These are phyloP conservation scores for Novumbra hubbsi DNA, from an alignment of 2,797 vertebrate species.

Conservation along the genomic window DNA sequence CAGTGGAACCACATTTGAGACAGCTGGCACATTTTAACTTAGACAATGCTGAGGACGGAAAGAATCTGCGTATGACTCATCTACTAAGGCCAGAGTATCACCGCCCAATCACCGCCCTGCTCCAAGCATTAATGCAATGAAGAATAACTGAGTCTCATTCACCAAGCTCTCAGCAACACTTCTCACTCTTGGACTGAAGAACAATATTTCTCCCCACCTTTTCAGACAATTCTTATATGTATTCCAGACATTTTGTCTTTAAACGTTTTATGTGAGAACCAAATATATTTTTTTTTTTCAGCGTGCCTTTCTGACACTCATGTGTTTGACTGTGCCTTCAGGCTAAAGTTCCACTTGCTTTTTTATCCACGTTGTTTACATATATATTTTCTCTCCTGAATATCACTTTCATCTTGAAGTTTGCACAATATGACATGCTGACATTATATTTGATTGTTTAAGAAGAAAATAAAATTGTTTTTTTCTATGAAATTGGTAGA, in stretches of 20 bases:
- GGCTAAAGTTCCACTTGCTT: conserved; percentile 5
- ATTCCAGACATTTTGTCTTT: background rate
- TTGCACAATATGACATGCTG: conserved; percentile 18
- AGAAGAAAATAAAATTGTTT: background rate
- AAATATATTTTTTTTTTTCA: background rate
- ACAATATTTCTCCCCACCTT: conserved; percentile 16
- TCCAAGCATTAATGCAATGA: conserved; percentile 48
- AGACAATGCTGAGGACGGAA: background rate
- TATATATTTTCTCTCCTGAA: conserved; percentile 8
- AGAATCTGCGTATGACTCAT: conserved; percentile 4
- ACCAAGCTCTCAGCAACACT: conserved; percentile 23
- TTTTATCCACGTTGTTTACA: conserved; percentile 6
- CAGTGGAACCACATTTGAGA: background rate
- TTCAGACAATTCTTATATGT: conserved; percentile 5
- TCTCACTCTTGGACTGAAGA: conserved; percentile 27
- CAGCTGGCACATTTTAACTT: background rate
- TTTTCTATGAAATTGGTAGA: background rate
- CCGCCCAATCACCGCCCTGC: conserved; percentile 30
- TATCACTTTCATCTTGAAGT: conserved; percentile 12
- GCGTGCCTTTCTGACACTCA: conserved; percentile 17
- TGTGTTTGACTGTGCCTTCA: conserved; percentile 7
- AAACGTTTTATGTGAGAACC: conserved; percentile 1
- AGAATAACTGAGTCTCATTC: conserved; percentile 32
- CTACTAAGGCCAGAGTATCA: conserved; percentile 43
- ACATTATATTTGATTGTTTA: conserved; percentile 41